Percentiles rank a stretch among this genome's conserved stretches.
Conservation (phyloP, 2,888 invertebrate species). For the Anoncus sp. region DNA sequence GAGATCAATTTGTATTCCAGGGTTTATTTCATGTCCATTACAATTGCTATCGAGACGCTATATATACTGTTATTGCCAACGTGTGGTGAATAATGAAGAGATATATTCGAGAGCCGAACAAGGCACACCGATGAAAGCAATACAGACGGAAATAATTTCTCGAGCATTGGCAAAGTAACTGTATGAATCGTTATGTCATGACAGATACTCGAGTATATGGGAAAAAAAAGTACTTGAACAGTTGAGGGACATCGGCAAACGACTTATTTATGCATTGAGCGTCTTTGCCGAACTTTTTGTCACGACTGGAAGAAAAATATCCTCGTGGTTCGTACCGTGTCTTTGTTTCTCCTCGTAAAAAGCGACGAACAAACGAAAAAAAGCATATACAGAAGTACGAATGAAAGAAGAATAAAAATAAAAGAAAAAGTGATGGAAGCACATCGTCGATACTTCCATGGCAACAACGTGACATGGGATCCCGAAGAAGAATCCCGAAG, state of each 20-base stretch:
- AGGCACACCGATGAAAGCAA: background rate
- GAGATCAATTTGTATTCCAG: constrained; percentile 44
- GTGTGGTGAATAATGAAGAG: constrained; percentile 14
- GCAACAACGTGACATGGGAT: constrained; percentile 38
- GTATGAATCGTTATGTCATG: constrained; percentile 4
- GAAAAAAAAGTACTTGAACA: background rate
- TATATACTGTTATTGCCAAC: constrained; percentile 25
- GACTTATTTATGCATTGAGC: constrained; percentile 38
- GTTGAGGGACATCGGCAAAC: constrained; percentile 11
- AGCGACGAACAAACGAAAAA: background rate
- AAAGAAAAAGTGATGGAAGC: background rate
- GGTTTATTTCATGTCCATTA: constrained; percentile 35
- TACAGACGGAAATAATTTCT: constrained; percentile 7
- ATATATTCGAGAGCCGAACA: background rate
- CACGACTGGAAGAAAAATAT: background rate
- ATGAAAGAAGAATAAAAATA: background rate
- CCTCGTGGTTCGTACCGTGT: background rate
- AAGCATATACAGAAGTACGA: background rate
- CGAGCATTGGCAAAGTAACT: constrained; percentile 2
- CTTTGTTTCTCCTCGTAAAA: background rate
- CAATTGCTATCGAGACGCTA: constrained; percentile 17
- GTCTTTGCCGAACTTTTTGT: constrained; percentile 13
- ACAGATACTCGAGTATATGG: background rate
- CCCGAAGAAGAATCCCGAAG: constrained; percentile 39
- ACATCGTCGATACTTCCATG: constrained; percentile 50